A percentile compares a stretch with the other conserved stretches of the same genome.
Conservation (phyloP, 2,888 invertebrate genomes). For the Cataglyphis livida region DNA sequence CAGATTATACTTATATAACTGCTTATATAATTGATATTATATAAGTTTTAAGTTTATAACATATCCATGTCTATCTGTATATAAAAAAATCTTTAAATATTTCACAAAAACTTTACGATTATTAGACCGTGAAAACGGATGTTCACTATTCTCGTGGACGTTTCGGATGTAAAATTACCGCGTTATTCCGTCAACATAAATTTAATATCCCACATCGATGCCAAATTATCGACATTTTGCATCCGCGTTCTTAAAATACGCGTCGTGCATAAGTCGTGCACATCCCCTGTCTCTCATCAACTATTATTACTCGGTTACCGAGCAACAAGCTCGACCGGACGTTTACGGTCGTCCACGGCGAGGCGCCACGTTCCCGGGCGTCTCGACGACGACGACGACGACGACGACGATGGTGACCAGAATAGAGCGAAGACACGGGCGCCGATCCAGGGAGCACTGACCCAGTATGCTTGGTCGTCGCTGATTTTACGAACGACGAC, state of each 20-base stretch:
- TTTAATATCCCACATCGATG: background rate
- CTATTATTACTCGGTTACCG: conserved; percentile 53
- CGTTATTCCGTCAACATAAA: no score
- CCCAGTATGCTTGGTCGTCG: conserved; percentile 80
- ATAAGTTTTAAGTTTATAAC: background rate
- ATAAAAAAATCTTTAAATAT: background rate
- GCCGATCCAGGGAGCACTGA: conserved; percentile 83
- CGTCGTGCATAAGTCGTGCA: conserved; percentile 12
- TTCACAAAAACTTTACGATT: background rate
- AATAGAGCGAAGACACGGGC: conserved; percentile 79
- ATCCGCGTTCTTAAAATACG: conserved; percentile 45
- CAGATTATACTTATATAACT: background rate
- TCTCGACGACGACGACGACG: conserved; percentile 70
- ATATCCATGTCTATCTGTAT: background rate
- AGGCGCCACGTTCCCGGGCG: conserved; percentile 76
- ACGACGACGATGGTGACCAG: conserved; percentile 71
- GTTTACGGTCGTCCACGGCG: conserved; percentile 71
- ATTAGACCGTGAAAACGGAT: background rate
- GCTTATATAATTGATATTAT: background rate
- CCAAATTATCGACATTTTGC: conserved; percentile 35
- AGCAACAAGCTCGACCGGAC: conserved; percentile 30
- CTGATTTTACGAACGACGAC: conserved; percentile 67
- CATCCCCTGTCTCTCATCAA: conserved; percentile 42
- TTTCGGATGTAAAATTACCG: background rate
- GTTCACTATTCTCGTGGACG: background rate